phyloP scores from a whole-genome alignment of 2,888 invertebrate species.

The Pyrochroa serraticornis region DNA sequence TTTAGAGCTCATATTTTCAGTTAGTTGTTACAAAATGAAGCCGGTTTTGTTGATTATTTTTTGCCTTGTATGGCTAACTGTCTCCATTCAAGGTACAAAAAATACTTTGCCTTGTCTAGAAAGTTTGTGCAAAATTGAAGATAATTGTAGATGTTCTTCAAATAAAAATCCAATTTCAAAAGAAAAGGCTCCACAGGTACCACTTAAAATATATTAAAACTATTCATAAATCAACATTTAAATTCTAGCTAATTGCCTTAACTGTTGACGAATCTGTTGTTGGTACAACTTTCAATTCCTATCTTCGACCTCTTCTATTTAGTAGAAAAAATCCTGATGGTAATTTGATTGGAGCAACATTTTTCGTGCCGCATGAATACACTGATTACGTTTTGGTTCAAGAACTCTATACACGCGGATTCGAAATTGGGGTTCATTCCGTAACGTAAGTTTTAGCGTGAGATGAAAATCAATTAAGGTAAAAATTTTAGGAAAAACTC shows the following conservation, averaged over 20 bases:
- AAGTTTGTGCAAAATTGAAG: background rate
- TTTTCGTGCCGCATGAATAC: conserved; percentile 76
- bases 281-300: conserved; percentile 59
- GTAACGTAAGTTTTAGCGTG: conserved; percentile 61
- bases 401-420: conserved; percentile 65
- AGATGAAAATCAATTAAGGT: background rate
- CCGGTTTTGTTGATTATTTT: background rate
- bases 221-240: no score
- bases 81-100: background rate
- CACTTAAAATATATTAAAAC: background rate
- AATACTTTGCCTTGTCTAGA: no score
- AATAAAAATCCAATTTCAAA: background rate
- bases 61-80: background rate
- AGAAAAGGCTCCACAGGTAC: conserved; percentile 19
- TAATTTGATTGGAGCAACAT: conserved; percentile 68
- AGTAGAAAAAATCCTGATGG: conserved; percentile 68
- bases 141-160: conserved; percentile 13
- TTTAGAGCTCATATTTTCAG: background rate
- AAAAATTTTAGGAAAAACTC: conserved; percentile 38
- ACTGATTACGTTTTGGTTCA: conserved; percentile 64
- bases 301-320: conserved; percentile 62
- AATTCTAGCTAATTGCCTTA: conserved; percentile 66
- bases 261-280: conserved; percentile 73
- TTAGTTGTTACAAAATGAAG: conserved; percentile 1
- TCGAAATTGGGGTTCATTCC: conserved; percentile 75